Evolutionary conservation across 2,113 vertebrate genomes (phyloP).

Genomic region (Atlantisia rogersi): DNA sequence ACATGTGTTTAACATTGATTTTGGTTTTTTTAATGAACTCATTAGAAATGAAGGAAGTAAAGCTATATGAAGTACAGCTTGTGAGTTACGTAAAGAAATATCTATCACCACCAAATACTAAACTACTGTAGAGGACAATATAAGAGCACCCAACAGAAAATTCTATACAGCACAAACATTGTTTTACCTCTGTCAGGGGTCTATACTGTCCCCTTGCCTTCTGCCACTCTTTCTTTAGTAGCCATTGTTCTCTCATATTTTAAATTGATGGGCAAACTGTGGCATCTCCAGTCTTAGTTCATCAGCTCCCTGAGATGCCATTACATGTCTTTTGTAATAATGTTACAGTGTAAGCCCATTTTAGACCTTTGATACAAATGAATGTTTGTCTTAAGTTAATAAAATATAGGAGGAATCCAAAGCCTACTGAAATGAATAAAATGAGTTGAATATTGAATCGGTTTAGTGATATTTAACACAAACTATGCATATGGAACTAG

Average conservation of each 20-base stretch:
- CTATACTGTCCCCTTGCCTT: background rate
- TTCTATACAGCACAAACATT: background rate
- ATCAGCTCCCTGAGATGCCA: background rate
- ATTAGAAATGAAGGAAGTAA: background rate
- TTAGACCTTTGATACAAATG: background rate
- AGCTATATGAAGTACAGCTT: background rate
- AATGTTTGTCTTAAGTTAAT: background rate
- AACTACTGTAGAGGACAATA: background rate
- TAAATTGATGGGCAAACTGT: background rate
- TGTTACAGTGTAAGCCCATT: background rate
- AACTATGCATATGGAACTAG: background rate
- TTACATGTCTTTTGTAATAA: accelerated
- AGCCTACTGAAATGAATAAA: background rate
- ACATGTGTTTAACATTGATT: background rate
- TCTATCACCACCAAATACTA: background rate
- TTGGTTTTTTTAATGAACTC: background rate
- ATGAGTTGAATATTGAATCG: background rate
- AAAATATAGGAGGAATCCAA: background rate
- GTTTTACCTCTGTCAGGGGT: background rate
- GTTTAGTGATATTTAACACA: background rate
- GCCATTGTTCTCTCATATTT: background rate
- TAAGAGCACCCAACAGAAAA: background rate
- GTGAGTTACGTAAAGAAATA: background rate
- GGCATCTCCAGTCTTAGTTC: background rate
- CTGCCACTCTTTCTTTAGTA: background rate